These are phyloP conservation scores for Syrista parreyssii DNA, from an alignment of 2,888 invertebrate genomes.

Conservation along the genomic window DNA sequence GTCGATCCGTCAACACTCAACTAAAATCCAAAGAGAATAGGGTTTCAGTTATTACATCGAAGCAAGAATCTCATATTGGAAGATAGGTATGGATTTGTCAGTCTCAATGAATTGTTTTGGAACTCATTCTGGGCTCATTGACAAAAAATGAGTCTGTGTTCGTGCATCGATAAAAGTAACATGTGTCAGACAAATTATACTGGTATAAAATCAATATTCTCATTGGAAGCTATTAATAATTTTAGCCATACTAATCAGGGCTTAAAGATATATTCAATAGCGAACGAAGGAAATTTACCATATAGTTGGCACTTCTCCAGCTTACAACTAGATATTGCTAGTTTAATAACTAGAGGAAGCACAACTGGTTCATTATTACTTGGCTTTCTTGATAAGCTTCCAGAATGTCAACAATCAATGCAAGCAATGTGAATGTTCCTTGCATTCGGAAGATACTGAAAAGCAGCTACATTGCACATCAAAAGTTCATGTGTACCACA, in stretches of 20 bases:
- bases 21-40: conserved; percentile 7
- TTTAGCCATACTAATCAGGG: not conserved
- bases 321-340: not conserved
- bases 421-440: not conserved
- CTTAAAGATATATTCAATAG: not conserved
- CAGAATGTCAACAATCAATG: not conserved
- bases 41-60: not conserved
- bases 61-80: not conserved
- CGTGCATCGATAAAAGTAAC: not conserved
- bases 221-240: not conserved
- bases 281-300: not conserved
- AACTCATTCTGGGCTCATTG: not conserved
- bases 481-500: not conserved
- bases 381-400: not conserved
- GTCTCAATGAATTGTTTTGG: not conserved
- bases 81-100: not conserved
- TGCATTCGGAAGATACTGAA: not conserved
- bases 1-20: conserved; percentile 1
- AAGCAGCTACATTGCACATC: not conserved
- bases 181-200: not conserved
- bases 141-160: not conserved
- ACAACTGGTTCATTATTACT: not conserved
- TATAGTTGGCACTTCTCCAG: not conserved
- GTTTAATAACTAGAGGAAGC: not conserved
- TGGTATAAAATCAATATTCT: not conserved